These are phyloP conservation scores for Cactoblastis cactorum DNA, from an alignment of 2,888 invertebrate genomes.

Conservation along the genomic window DNA sequence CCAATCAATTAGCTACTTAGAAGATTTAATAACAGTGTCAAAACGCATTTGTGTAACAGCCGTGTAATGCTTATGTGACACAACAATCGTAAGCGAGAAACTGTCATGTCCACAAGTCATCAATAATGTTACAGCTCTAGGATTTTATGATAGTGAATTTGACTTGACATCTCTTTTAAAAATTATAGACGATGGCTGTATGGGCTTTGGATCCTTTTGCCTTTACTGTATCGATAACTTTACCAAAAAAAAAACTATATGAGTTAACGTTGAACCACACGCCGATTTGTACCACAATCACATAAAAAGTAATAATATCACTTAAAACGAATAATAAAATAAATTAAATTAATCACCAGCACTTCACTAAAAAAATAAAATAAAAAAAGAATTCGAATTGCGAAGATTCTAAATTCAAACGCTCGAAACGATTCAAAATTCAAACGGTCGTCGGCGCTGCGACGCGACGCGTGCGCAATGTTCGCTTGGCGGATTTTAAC, in stretches of 20 bases:
- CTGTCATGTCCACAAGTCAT: slow-evolving; percentile 29
- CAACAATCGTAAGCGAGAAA: slow-evolving; percentile 30
- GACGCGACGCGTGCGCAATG: slow-evolving; percentile 65
- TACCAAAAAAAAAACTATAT: no score
- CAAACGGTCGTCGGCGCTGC: slow-evolving; percentile 29
- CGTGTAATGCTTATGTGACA: slow-evolving; percentile 27
- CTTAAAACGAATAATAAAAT: background rate
- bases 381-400: background rate
- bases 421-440: slow-evolving; percentile 26
- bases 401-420: slow-evolving; percentile 25
- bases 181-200: no score
- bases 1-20: slow-evolving; percentile 33
- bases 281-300: slow-evolving; percentile 28
- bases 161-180: slow-evolving; percentile 17
- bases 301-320: slow-evolving; percentile 14
- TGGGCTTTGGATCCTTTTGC: no score
- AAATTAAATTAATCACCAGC: slow-evolving; percentile 5
- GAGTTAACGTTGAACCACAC: slow-evolving; percentile 11
- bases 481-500: slow-evolving; percentile 66
- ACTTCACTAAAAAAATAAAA: slow-evolving; percentile 1
- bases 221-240: no score
- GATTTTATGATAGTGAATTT: slow-evolving; percentile 13
- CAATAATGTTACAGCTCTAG: background rate
- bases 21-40: slow-evolving; percentile 39
- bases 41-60: slow-evolving; percentile 34